Conservation (phyloP, 23 tunicate genomes). For the Ascidia mentula region DNA sequence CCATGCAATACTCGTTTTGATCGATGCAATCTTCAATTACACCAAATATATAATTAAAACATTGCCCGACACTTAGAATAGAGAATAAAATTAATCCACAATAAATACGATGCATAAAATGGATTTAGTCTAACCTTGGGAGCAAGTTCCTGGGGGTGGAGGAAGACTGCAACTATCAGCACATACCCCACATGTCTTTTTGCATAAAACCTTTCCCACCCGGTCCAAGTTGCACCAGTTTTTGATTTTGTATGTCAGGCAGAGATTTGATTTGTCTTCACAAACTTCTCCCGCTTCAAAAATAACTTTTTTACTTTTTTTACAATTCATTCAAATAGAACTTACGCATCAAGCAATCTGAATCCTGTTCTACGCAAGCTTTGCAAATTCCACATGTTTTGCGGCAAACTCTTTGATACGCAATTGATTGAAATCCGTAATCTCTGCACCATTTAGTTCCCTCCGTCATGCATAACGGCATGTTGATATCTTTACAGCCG, state of each 20-base stretch:
- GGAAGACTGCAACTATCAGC: neutral
- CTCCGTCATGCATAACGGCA: neutral
- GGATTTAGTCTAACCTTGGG: neutral
- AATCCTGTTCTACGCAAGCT: neutral
- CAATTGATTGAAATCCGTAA: neutral
- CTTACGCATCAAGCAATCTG: neutral
- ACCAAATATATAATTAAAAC: too few species aligned
- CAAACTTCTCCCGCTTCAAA: neutral
- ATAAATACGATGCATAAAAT: too few species aligned
- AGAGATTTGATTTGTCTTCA: neutral
- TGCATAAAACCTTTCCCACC: neutral
- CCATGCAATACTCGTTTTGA: neutral
- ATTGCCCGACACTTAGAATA: too few species aligned
- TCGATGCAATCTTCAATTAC: neutral
- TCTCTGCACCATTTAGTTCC: neutral
- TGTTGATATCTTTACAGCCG: neutral
- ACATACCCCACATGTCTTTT: neutral
- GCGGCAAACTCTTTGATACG: neutral
- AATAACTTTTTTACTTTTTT: neutral
- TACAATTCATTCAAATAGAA: too few species aligned
- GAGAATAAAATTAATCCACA: too few species aligned
- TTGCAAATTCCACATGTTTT: neutral
- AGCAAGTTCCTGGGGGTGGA: neutral
- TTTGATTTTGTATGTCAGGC: neutral
- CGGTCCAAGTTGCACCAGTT: neutral